Base-by-base conservation (phyloP, 2,797 vertebrate species). In the Catostomus latipinnis region DNA sequence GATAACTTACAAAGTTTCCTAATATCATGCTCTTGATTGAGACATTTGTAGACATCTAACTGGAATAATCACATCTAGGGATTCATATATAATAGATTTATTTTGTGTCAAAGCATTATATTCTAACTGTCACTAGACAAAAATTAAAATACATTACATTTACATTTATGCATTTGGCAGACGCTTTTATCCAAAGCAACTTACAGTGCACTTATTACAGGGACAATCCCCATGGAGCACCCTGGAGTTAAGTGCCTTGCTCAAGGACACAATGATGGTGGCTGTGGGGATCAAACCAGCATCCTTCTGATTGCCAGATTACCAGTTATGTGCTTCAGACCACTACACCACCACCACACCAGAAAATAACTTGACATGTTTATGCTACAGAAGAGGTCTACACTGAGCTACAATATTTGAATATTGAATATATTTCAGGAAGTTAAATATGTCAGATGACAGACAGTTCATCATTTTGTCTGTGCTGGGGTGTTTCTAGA, bases 371-470 rank as follows among this genome's bases (percentile, higher is more conserved):
- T 34, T 34, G 22, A 9, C 48, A 46, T 72, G 72, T 34, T 60
- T 48, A 18, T 45, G 61, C 62, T 62, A 63, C 18, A 53, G 68
- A 16, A 2, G 16, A 46, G 82, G 63, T 76, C 87, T 70, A 78
- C 81, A 81, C 76, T 71, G 84, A 86, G 88, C 89, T 74, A 78
- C 76, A 83, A 78, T 72, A 88, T 34, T 71, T 88, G 88, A 90
- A 76, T 83, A 86, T 68, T 88, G 79, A 86, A 91, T 89, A 91
- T 89, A 88, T 90, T 90, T 90, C 83, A 87, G 74, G 78, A 81
- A 80, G 81, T 81, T 84, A 71, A 77, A 70, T 81, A 76, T 76
- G 86, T 86, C 86, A 83, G 87, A 77, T 67, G 68, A 61, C 76
- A 83, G 87, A 85, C 77, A 78, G 85, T 86, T 86, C 88, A 87